These are phyloP conservation scores for Callipepla squamata DNA, from an alignment of 2,113 vertebrate genomes.

Conservation along the genomic window DNA sequence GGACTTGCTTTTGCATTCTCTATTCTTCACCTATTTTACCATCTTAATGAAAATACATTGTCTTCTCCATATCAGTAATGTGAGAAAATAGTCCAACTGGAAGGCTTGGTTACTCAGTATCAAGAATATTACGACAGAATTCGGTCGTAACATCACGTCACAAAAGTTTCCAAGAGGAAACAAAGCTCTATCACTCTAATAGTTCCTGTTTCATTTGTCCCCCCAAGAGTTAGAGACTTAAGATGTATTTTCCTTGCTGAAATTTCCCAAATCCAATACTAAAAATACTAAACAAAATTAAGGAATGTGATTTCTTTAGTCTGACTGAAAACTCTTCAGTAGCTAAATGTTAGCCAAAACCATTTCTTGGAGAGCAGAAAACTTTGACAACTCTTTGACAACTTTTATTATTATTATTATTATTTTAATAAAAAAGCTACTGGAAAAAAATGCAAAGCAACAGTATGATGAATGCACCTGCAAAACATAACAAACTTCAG, in stretches of 20 bases:
- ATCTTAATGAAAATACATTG: neutral
- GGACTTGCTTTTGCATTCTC: neutral
- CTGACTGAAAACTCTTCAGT: neutral
- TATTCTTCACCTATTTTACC: neutral
- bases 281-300: neutral
- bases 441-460: neutral
- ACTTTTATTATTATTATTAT: neutral
- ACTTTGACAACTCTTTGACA: neutral
- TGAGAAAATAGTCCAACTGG: neutral
- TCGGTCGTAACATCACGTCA: neutral
- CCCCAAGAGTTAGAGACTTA: neutral
- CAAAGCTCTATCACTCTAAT: fast-evolving
- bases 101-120: neutral
- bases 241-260: neutral
- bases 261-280: neutral
- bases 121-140: neutral
- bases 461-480: neutral
- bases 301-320: neutral
- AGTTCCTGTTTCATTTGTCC: neutral
- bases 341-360: neutral
- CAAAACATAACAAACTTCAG: slow-evolving; percentile 26
- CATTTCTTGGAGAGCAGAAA: neutral
- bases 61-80: neutral
- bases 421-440: neutral
- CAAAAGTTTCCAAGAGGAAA: neutral